phyloP scores from a whole-genome alignment of 2,888 invertebrate genomes.

The Conomelus anceps region DNA sequence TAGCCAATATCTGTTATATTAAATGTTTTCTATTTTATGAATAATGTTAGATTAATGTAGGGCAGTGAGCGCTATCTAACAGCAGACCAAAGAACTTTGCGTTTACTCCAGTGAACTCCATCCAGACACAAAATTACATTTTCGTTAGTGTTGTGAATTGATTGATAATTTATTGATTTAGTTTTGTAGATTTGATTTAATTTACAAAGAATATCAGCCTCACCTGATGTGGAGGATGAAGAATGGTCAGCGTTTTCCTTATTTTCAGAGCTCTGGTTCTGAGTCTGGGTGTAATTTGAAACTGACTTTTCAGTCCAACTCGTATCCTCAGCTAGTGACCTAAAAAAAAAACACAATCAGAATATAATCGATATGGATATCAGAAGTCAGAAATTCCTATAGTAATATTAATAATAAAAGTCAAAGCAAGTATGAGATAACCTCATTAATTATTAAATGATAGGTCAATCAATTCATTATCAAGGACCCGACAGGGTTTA shows the following conservation, averaged over 20 bases:
- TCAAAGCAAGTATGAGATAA: too few relatives aligned
- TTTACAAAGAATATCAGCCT: not conserved
- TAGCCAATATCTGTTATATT: too few relatives aligned
- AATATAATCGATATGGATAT: not conserved
- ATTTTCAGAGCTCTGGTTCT: constrained; percentile 6
- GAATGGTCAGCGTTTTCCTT: constrained; percentile 19
- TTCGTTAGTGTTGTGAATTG: too few relatives aligned
- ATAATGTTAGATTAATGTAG: too few relatives aligned
- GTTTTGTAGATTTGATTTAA: not conserved
- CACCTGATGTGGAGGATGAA: constrained; percentile 23
- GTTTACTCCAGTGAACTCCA: too few relatives aligned
- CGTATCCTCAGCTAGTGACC: not conserved
- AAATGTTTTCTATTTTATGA: too few relatives aligned
- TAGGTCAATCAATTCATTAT: too few relatives aligned
- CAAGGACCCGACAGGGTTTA: too few relatives aligned
- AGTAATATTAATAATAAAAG: not conserved
- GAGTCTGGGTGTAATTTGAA: constrained; percentile 3
- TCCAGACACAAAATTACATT: too few relatives aligned
- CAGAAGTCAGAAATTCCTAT: not conserved
- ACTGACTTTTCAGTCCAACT: constrained; percentile 17
- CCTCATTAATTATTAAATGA: too few relatives aligned
- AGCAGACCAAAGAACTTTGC: too few relatives aligned
- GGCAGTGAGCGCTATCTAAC: too few relatives aligned
- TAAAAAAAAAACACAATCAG: not conserved
- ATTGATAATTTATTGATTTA: not conserved